phyloP scores from a whole-genome alignment of 2,797 vertebrate species.

The Paratrypauchen microcephalus region DNA sequence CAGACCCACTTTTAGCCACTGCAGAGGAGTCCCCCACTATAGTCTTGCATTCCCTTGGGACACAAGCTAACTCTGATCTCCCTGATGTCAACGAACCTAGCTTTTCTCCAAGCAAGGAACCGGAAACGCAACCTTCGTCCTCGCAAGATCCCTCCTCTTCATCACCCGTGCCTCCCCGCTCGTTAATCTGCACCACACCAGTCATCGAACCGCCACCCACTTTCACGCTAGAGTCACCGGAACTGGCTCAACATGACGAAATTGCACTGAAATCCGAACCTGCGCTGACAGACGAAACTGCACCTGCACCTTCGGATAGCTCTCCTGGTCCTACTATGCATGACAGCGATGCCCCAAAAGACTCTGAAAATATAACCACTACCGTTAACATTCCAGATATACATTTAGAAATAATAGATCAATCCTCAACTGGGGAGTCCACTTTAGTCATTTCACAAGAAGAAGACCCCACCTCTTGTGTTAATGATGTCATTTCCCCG shows the following conservation, averaged over 20 bases:
- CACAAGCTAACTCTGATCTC: background rate
- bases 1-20: slow-evolving; percentile 56
- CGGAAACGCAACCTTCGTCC: slow-evolving; percentile 13
- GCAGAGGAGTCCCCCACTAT: slow-evolving; percentile 43
- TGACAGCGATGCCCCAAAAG: slow-evolving; percentile 36
- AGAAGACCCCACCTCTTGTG: slow-evolving; percentile 37
- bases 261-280: slow-evolving; percentile 20
- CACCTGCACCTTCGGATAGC: slow-evolving; percentile 1
- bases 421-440: slow-evolving; percentile 38
- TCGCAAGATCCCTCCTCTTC: slow-evolving; percentile 23
- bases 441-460: slow-evolving; percentile 35
- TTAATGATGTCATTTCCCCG: slow-evolving; percentile 27
- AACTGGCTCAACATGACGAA: slow-evolving; percentile 13
- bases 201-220: slow-evolving; percentile 47
- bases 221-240: slow-evolving; percentile 47
- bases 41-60: slow-evolving; percentile 21
- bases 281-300: slow-evolving; percentile 16
- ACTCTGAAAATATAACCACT: slow-evolving; percentile 22
- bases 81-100: slow-evolving; percentile 24
- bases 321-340: slow-evolving; percentile 38
- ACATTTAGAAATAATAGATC: slow-evolving; percentile 44
- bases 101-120: slow-evolving; percentile 24
- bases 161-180: slow-evolving; percentile 32
- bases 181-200: slow-evolving; percentile 51
- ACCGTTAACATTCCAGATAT: slow-evolving; percentile 25